A percentile compares a stretch with the other conserved stretches of the same genome.
These are phyloP conservation scores for Oncopodura yosiiana DNA, from an alignment of 1,140 invertebrate species.

Conservation along the genomic window DNA sequence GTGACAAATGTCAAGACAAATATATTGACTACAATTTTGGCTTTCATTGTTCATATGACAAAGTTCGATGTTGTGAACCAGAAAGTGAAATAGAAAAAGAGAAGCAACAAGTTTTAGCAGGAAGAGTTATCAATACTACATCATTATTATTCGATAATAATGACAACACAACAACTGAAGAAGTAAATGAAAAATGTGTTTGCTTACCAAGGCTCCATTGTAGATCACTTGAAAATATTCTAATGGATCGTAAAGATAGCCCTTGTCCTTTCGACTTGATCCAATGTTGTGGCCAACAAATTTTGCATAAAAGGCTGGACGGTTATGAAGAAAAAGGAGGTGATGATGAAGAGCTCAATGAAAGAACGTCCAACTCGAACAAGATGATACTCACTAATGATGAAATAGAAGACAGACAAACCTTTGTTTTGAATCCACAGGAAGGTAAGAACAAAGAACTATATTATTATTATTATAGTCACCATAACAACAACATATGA, in stretches of 20 bases:
- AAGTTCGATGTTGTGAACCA: constrained; percentile 26
- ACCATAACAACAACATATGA: too few relatives aligned
- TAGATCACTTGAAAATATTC: background rate
- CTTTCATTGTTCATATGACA: constrained; percentile 21
- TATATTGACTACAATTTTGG: constrained; percentile 25
- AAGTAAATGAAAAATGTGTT: background rate
- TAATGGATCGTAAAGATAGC: background rate
- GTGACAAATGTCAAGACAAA: constrained; percentile 17
- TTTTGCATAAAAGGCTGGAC: too few relatives aligned
- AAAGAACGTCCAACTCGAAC: too few relatives aligned
- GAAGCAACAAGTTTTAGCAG: too few relatives aligned
- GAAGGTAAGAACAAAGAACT: too few relatives aligned
- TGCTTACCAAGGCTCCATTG: constrained; percentile 3
- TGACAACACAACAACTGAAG: background rate
- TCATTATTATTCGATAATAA: background rate
- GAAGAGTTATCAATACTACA: too few relatives aligned
- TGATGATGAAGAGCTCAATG: too few relatives aligned
- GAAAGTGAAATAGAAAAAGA: background rate
- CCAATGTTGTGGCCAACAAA: constrained; percentile 29
- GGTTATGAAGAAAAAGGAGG: too few relatives aligned
- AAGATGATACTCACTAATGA: too few relatives aligned
- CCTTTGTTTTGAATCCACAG: too few relatives aligned
- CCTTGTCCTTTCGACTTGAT: constrained; percentile 15
- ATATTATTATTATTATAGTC: too few relatives aligned
- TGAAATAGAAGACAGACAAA: too few relatives aligned